A percentile compares a stretch with the other conserved stretches of the same genome.
Evolutionary conservation across 2,113 vertebrate genomes (phyloP).

Genomic region (Apodemus speciosus): DNA sequence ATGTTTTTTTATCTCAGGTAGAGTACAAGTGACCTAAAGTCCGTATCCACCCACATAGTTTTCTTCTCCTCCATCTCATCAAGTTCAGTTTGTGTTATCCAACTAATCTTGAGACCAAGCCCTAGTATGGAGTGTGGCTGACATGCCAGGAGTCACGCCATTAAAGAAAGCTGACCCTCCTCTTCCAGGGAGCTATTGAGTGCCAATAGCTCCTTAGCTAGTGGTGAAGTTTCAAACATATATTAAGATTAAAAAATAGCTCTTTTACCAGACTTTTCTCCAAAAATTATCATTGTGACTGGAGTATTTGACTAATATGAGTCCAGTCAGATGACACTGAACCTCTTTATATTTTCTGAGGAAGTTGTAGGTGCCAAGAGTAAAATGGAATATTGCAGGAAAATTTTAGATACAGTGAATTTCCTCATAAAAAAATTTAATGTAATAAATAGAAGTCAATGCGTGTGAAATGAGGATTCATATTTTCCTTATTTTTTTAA

Average conservation of each 20-base stretch:
- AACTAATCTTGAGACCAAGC: neutral
- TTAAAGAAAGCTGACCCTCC: neutral
- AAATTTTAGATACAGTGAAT: neutral
- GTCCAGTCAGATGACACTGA: neutral
- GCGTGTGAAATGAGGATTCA: neutral
- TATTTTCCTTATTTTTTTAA: conserved; percentile 33
- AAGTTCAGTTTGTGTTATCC: neutral
- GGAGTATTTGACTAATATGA: conserved; percentile 39
- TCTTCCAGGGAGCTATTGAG: neutral
- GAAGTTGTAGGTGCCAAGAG: neutral
- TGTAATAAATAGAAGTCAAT: conserved; percentile 27
- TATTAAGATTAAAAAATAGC: neutral
- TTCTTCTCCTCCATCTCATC: neutral
- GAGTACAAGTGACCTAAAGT: conserved; percentile 15
- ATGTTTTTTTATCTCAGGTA: neutral
- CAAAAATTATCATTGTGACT: conserved; percentile 17
- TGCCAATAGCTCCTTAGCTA: neutral
- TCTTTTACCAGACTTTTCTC: conserved; percentile 37
- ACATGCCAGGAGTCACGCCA: neutral
- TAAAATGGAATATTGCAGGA: neutral
- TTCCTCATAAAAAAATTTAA: neutral
- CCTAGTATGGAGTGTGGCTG: neutral
- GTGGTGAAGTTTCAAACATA: neutral
- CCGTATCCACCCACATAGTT: neutral
- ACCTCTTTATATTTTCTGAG: neutral